These are phyloP conservation scores for Pediacus dermestoides DNA, from an alignment of 2,888 invertebrate genomes.

Conservation along the genomic window DNA sequence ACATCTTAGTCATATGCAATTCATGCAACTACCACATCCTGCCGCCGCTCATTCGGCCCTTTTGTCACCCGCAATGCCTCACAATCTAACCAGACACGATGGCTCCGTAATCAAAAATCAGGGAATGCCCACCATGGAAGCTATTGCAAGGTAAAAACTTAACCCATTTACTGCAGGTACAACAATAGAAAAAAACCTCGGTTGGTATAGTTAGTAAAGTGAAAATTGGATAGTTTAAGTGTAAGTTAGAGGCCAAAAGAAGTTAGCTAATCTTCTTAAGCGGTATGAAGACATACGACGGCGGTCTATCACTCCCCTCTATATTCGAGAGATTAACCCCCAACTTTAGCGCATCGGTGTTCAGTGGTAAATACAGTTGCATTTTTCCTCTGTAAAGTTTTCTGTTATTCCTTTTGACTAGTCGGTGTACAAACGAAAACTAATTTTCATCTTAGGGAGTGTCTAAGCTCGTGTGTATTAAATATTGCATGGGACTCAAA, in stretches of 20 bases:
- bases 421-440: slow-evolving; percentile 1
- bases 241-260: slow-evolving; percentile 33
- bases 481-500: slow-evolving; percentile 44
- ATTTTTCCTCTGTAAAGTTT: background rate
- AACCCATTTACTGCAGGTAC: too few species aligned
- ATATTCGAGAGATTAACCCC: slow-evolving; percentile 20
- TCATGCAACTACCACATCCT: slow-evolving; percentile 85
- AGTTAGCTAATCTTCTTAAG: slow-evolving; percentile 32
- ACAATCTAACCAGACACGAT: slow-evolving; percentile 78
- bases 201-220: slow-evolving; percentile 13
- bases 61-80: slow-evolving; percentile 87
- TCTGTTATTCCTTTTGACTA: too few species aligned
- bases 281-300: slow-evolving; percentile 30
- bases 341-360: too few species aligned
- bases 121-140: slow-evolving; percentile 84
- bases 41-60: slow-evolving; percentile 70
- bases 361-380: too few species aligned
- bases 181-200: too few species aligned
- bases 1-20: slow-evolving; percentile 89
- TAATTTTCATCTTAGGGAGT: background rate
- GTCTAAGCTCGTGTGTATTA: slow-evolving; percentile 33
- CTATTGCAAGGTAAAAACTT: slow-evolving; percentile 73
- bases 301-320: slow-evolving; percentile 24
- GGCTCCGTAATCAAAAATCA: slow-evolving; percentile 82
- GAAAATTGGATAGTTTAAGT: slow-evolving; percentile 30